phyloP scores from a whole-genome alignment of 2,888 invertebrate genomes.

The Griposia aprilina region DNA sequence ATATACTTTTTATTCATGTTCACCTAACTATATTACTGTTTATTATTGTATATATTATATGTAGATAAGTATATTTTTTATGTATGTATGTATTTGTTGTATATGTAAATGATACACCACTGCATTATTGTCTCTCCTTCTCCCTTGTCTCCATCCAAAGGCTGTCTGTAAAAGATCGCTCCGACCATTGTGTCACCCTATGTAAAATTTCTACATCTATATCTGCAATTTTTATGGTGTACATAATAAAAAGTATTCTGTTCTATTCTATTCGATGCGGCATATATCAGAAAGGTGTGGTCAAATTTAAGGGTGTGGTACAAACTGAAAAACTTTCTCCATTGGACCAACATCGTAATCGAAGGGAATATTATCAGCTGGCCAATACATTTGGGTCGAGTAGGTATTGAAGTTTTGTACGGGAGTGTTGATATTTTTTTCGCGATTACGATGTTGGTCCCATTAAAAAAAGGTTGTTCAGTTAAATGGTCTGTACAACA shows the following conservation, averaged over 20 bases:
- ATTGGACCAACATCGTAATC: neutral
- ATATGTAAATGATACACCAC: too few species aligned
- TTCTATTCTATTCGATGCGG: too few species aligned
- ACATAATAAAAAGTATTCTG: too few species aligned
- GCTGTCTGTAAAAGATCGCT: too few species aligned
- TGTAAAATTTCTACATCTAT: too few species aligned
- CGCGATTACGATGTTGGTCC: neutral
- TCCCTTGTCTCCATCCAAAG: too few species aligned
- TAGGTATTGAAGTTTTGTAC: neutral
- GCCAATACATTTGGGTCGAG: neutral
- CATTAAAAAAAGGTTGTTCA: neutral
- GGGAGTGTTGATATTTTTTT: neutral
- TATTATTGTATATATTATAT: too few species aligned
- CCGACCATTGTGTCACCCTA: too few species aligned
- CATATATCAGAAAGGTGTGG: neutral
- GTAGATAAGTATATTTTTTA: too few species aligned
- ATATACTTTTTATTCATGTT: slow-evolving; percentile 16
- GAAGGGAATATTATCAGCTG: neutral
- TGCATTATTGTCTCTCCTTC: too few species aligned
- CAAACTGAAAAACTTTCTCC: neutral
- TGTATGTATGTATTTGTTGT: too few species aligned
- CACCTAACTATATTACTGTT: neutral
- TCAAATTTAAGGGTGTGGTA: neutral
- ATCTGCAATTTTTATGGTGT: too few species aligned
- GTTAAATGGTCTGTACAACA: neutral